Evolutionary conservation across 2,888 invertebrate genomes (phyloP), one percentile per base, ranked within the genome.

Genomic region (Ornithoptera priamus): DNA sequence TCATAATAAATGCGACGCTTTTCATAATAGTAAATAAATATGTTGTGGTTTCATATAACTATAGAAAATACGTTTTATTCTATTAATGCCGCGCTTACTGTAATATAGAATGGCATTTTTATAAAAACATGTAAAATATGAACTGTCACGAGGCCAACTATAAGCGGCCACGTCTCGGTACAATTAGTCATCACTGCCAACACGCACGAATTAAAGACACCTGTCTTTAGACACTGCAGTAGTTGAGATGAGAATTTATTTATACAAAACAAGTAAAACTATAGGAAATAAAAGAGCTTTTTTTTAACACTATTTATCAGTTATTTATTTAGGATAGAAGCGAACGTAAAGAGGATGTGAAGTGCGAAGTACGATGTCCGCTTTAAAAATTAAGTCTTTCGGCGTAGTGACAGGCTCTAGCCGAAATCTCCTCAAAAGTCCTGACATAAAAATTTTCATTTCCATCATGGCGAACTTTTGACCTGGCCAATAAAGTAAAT

Each of bases 391-490:
- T 3, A 90, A 72, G 46, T 86, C 82, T n/a, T 88, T 84, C 10
- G 85, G 87, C 81, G 1, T 75, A 58, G 88, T 85, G 18, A 93
- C 82, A 1, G 92, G 82, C 62, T 85, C 82, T 71, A 93, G 73
- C 3, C 77, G 78, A 75, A 83, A 93, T 65, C 85, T 84, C n/a
- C 90, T 78, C 59, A 93, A 75, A 17, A 93, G 75, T 4, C 86
- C 82, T 4, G 92, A 87, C 69, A 93, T 77, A 46, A 90, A 77
- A 1, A 88, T 85, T 79, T 94, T 93, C 76, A 93, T 83, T 79
- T 93, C 93, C 71, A 93, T 74, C 78, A 91, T 86, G 0, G 93
- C 93, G 72, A 90, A 93, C 74, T 87, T 90, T 77, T 93, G 85
- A 46, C 93, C 93, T 93, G 77, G 6, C 17, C 42, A 61, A 36